Conservation (phyloP, 1,140 invertebrate genomes). For the Ectropis grisescens region DNA sequence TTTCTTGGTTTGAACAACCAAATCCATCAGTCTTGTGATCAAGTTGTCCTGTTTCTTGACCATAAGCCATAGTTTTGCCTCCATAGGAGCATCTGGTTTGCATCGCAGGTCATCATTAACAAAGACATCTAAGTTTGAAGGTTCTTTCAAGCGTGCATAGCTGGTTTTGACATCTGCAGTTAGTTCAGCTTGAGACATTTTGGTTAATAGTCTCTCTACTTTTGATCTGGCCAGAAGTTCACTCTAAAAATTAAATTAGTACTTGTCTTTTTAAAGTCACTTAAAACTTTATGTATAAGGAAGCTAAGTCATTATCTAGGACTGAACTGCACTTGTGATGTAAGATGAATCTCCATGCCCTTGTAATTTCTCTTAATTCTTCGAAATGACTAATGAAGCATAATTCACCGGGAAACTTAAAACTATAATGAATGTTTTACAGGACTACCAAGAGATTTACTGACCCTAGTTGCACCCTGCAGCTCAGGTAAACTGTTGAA, state of each 20-base stretch:
- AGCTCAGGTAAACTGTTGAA: too few species aligned
- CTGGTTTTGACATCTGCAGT: slow-evolving; percentile 32
- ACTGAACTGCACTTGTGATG: too few species aligned
- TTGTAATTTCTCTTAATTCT: too few species aligned
- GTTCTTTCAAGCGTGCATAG: slow-evolving; percentile 28
- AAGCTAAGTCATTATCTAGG: too few species aligned
- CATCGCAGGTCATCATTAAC: slow-evolving; percentile 39
- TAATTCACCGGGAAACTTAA: too few species aligned
- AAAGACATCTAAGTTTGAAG: slow-evolving; percentile 32
- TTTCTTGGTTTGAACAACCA: slow-evolving; percentile 34
- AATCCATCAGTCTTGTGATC: slow-evolving; percentile 30
- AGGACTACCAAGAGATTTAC: too few species aligned
- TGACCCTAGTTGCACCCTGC: too few species aligned
- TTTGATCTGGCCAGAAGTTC: slow-evolving; percentile 7
- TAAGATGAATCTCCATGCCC: too few species aligned
- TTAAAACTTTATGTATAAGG: too few species aligned
- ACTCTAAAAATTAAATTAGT: background rate
- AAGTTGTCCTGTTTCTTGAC: slow-evolving; percentile 53
- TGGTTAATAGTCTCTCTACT: slow-evolving; percentile 33
- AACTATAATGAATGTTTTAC: too few species aligned
- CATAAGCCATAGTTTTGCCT: slow-evolving; percentile 40
- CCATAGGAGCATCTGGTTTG: slow-evolving; percentile 27
- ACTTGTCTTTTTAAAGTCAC: too few species aligned
- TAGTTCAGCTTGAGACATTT: slow-evolving; percentile 33
- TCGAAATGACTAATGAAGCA: too few species aligned